Base-by-base conservation (phyloP, 2,888 invertebrate species). In the Watsonalla binaria region DNA sequence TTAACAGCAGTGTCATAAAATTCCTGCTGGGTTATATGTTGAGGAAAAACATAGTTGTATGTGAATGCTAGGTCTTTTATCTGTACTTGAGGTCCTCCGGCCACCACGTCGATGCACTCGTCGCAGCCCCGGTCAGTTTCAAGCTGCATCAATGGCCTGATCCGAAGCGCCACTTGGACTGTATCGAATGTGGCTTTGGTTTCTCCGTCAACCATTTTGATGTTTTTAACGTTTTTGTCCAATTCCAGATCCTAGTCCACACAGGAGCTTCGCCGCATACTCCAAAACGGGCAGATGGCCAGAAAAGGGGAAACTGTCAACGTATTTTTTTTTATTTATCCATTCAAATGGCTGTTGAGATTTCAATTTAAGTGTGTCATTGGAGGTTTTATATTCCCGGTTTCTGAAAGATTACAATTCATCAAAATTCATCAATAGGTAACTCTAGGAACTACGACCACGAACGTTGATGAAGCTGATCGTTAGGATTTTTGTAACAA, bases 31-130 rank as follows among this genome's bases (percentile, higher is more conserved):
- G 89, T 90, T 1, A 94, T 92, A n/a, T 92, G 92, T 51, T 93
- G 92, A 33, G 93, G 92, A 68, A 96, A 96, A 0, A 96, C 96
- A 91, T 94, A 93, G 80, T 98, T 97, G 72, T 94, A 98, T 0
- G 96, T 96, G 65, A 96, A 98, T 0, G 94, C 92, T 60, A 95
- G 93, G 50, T 94, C 94, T 51, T 92, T 92, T 0, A 97, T 92
- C 52, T 94, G 90, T 1, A 97, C 93, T 81, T 97, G 97, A 0
- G 93, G 93, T 54, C 92, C 89, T 0, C 92, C 92, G 0, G 92
- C 74, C 2, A 94, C 90, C 1, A 94, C 93, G 24, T 94, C 92
- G 7, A 98, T 88, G 59, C 96, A 95, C 56, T 92, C 91, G 56
- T 94, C 93, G 68, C 96, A 97, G 0, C 97, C 97, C 67, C 94